These are phyloP conservation scores for Allolobophora icterica DNA, from an alignment of 2,888 invertebrate genomes.

Conservation along the genomic window DNA sequence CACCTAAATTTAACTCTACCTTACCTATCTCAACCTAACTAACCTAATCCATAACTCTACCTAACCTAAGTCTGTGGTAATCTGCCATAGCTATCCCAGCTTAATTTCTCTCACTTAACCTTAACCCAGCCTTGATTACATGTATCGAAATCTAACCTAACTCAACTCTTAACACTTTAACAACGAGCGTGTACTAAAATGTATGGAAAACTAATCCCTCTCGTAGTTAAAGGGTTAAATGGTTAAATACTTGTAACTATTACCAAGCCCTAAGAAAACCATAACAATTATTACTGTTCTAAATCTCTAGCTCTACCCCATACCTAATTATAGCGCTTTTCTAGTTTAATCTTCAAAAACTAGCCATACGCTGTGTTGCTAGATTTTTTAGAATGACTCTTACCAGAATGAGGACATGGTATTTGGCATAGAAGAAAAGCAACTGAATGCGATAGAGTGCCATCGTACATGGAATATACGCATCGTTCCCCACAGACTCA, in stretches of 20 bases:
- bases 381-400: neutral
- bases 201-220: too few species aligned
- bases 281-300: too few species aligned
- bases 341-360: neutral
- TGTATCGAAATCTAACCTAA: neutral
- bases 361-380: neutral
- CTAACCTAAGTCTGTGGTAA: neutral
- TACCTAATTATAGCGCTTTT: neutral
- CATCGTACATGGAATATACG: constrained; percentile 59
- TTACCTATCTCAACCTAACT: neutral
- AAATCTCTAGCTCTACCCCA: neutral
- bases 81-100: neutral
- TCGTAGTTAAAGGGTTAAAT: too few species aligned
- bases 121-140: neutral
- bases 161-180: too few species aligned
- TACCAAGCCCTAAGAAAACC: neutral
- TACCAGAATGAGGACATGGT: constrained; percentile 26
- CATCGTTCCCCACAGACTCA: constrained; percentile 56
- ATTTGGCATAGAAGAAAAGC: constrained; percentile 1
- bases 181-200: too few species aligned
- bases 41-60: neutral
- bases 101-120: neutral
- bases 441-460: constrained; percentile 48
- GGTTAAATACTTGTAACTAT: too few species aligned
- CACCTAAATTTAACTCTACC: neutral